Evolutionary conservation across 2,888 invertebrate genomes (phyloP).

Genomic region (Hypomecis punctinalis): DNA sequence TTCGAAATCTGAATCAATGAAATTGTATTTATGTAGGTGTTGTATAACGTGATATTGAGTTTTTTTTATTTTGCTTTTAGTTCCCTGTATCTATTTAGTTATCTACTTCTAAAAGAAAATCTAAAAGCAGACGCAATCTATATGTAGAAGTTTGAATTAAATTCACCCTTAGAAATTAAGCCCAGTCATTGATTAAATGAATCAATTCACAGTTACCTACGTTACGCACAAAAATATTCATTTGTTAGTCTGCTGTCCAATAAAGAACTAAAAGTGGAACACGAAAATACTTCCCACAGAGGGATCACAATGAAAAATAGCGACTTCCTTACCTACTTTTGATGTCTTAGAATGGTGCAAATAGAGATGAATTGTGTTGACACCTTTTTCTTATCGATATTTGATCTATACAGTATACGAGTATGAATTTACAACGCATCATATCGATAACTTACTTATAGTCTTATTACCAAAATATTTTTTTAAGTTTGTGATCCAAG

Average conservation of each 20-base stretch:
- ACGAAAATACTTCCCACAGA: conserved; percentile 18
- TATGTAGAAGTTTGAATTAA: not conserved
- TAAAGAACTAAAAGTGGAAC: conserved; percentile 24
- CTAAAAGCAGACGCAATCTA: too few relatives aligned
- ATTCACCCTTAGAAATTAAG: not conserved
- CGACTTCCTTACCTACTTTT: conserved; percentile 17
- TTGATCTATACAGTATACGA: not conserved
- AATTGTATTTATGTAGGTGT: not conserved
- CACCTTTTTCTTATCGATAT: not conserved
- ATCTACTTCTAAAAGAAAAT: too few relatives aligned
- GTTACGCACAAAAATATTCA: conserved; percentile 10
- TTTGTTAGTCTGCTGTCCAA: conserved; percentile 17
- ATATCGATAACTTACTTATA: too few relatives aligned
- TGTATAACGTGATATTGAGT: not conserved
- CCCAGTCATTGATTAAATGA: not conserved
- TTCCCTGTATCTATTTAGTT: not conserved
- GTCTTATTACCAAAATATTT: too few relatives aligned
- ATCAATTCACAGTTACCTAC: not conserved
- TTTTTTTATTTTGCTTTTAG: not conserved
- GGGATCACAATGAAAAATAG: conserved; percentile 27
- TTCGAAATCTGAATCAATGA: not conserved
- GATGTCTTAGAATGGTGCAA: conserved; percentile 2
- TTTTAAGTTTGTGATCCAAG: too few relatives aligned
- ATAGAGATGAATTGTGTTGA: conserved; percentile 6
- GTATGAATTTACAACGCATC: too few relatives aligned